Conservation (phyloP, 2,113 vertebrate species). For the Osmerus eperlanus region DNA sequence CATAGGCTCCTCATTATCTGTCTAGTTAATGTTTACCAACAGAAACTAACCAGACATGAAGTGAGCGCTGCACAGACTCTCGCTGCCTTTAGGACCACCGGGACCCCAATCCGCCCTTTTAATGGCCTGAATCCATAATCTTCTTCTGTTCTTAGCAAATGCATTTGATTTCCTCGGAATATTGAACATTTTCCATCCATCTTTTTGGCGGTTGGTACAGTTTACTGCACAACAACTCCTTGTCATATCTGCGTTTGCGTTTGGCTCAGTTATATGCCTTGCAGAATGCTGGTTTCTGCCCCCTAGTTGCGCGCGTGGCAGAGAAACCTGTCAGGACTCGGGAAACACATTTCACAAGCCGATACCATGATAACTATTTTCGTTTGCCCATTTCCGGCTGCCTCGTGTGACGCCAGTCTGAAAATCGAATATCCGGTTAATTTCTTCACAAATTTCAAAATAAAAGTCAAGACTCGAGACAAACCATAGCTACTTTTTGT, state of each 20-base stretch:
- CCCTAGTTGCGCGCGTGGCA: neutral
- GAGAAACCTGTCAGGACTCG: neutral
- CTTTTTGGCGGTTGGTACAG: slow-evolving; percentile 21
- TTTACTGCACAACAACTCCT: slow-evolving; percentile 7
- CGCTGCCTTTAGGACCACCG: neutral
- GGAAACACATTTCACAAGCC: no score
- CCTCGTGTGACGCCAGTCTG: no score
- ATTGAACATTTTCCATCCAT: slow-evolving; percentile 43
- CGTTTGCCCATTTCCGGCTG: no score
- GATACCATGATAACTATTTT: no score
- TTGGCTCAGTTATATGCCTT: neutral
- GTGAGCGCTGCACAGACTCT: slow-evolving; percentile 13
- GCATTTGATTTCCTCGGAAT: slow-evolving; percentile 28
- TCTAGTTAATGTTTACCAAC: neutral
- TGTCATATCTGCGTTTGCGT: neutral
- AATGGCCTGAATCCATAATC: neutral
- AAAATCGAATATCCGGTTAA: no score
- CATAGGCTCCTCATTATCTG: neutral
- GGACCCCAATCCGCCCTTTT: slow-evolving; percentile 1
- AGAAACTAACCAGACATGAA: slow-evolving; percentile 5
- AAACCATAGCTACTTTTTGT: no score
- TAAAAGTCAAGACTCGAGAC: no score
- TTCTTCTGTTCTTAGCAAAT: neutral
- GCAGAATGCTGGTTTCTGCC: neutral
- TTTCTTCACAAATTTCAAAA: no score